A percentile compares a stretch with the other conserved stretches of the same genome.
Conservation (phyloP, 2,113 vertebrate species). For the Poicephalus meyeri region DNA sequence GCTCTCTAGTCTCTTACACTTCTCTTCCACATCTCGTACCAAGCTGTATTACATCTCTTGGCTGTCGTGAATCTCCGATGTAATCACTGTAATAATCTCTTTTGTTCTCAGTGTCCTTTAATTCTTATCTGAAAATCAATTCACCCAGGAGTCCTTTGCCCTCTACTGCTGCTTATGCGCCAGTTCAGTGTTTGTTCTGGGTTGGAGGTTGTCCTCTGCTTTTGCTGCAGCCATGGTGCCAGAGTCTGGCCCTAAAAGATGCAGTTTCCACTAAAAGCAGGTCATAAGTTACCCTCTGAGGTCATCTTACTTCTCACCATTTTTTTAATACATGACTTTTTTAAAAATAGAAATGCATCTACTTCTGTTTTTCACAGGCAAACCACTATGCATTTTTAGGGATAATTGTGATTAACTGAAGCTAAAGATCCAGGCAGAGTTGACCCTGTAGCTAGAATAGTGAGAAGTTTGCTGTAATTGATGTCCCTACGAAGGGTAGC, state of each 20-base stretch:
- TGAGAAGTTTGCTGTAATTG: neutral
- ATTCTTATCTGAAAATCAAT: neutral
- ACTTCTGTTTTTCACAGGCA: neutral
- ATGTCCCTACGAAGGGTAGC: neutral
- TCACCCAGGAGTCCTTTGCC: neutral
- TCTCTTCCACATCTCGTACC: neutral
- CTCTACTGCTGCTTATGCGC: neutral
- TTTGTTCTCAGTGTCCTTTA: neutral
- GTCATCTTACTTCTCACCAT: rapidly evolving
- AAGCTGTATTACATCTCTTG: neutral
- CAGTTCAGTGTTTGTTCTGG: neutral
- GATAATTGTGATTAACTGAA: neutral
- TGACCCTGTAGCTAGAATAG: neutral
- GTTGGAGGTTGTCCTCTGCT: neutral
- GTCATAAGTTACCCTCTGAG: neutral
- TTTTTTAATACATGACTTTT: neutral
- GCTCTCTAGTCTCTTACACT: neutral
- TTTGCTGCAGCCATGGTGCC: neutral
- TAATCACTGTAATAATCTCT: neutral
- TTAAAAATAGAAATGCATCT: neutral
- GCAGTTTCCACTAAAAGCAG: neutral
- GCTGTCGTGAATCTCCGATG: neutral
- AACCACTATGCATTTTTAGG: neutral
- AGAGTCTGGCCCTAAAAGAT: neutral
- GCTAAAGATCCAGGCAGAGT: neutral